Base-by-base conservation (phyloP, 2,888 invertebrate genomes). In the Itoplectis maculator region DNA sequence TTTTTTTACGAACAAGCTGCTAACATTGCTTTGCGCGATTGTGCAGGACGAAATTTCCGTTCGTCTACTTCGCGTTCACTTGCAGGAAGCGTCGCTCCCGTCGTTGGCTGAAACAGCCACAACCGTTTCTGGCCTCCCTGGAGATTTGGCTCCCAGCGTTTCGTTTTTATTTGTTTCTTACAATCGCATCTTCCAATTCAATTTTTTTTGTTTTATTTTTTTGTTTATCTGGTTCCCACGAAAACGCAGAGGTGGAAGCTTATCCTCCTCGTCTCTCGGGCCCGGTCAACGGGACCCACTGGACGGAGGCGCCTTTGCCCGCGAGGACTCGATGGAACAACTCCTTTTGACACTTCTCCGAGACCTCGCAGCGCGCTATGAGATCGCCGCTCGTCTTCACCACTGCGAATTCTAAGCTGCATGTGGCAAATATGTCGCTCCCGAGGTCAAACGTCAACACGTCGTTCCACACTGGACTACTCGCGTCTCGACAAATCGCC, bases 371-470 rank as follows among this genome's bases (percentile, higher is more conserved):
- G 42, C 94, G 90, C 0, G 94, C 95, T 11, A 95, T 91, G 49
- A 94, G 90, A 89, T 95, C 95, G 86, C 94, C 95, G 84, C 94
- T 95, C 87, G 95, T 95, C 88, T 95, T 95, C 63, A 94, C 93
- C 0, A 96, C 94, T 4, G 93, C 93, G 86, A 96, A 94, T 88
- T 95, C 95, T 11, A 96, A 90, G 23, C 93, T 90, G 74, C 94
- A 94, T 83, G 93, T 94, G 80, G 94, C 94, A 15, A 96, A 91
- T 69, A 93, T 92, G 56, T 95, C 95, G 81, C 94, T 94, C 45
- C 90, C 88, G 18, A 94, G 89, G 86, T 93, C 93, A 87, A 94
- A 94, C 23, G 93, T 94, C 56, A 94, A 87, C 7, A 93, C 94
- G 85, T 94, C 94, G 86, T 94, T 94, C 92, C 94, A 94, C 0